Base-by-base conservation (phyloP, 2,797 vertebrate species). In the Galagoides demidoff region DNA sequence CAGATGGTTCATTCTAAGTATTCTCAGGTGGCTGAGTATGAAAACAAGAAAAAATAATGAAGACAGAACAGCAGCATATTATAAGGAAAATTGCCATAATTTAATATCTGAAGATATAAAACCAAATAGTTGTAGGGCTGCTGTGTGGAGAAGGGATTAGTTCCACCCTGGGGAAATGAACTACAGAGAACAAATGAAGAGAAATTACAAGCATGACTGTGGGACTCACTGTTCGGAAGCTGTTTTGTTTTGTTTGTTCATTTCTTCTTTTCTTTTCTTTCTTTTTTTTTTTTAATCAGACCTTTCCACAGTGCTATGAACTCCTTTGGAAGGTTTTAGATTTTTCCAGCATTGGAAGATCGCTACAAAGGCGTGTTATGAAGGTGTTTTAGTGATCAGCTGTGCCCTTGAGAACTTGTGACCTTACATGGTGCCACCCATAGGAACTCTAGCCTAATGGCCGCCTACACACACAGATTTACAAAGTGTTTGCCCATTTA, bases 51-150 rank as follows among this genome's bases (percentile, higher is more conserved):
- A 76, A 92, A 95, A 76, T 74, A 92, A 91, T n/a, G 52, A 87
- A 96, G 61, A 74, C 27, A 85, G 79, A 95, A 78, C 22, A 74
- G n/a, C 43, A 95, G 55, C 49, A 70, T 43, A 57, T 90, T 84
- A 55, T 89, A 49, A 68, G n/a, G 82, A 82, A 96, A 94, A 95
- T 64, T 94, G 61, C 76, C 49, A 20, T 89, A 77, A 96, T 95
- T 95, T 94, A 95, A 89, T 94, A 96, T 92, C 59, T 64, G 39
- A 92, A 66, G 84, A 57, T 96, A 96, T 89, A 87, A 96, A 95
- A 89, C 93, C 61, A 95, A 84, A 74, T 84, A 81, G 87, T 77
- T 86, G 90, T 95, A 95, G 52, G 17, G 17, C 85, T 73, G 37
- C 92, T 13, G 12, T 70, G 43, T 85, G 95, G 64, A 76, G 57